Evolutionary conservation across 2,888 invertebrate species (phyloP), one percentile per base, ranked within the genome.

Genomic region (Idaea biselata): DNA sequence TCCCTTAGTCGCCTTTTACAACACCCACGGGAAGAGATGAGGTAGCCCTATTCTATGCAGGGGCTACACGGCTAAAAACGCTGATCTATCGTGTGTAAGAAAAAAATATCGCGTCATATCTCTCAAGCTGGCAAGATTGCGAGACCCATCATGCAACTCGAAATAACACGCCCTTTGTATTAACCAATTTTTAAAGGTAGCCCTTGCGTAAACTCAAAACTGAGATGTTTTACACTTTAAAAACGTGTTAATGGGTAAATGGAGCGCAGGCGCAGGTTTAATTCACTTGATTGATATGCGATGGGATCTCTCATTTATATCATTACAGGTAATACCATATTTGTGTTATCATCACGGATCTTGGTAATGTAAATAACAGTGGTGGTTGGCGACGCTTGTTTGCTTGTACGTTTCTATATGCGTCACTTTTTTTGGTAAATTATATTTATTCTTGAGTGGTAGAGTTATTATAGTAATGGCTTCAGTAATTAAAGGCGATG

Each of bases 181-280:
- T 73, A 56, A 71, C 70, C 71, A 77, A 74, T 83, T 83, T 79
- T 80, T 79, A 83, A 84, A 84, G 80, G 80, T 74, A 76, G 75
- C 62, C 63, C 65, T 87, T 87, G 74, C 82, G 86, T 71, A 88
- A 88, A 61, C 75, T 77, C 75, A 73, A 81, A 77, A 74, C 76
- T 74, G 80, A 82, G 83, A 84, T 83, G 84, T 83, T 86, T 84
- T 81, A 82, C 81, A 79, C 80, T 73, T 75, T 80, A 82, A 87
- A n/a, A 82, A 82, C 80, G 79, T 84, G 86, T 86, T 87, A 87
- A 87, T 83, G 77, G 84, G 86, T 84, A 86, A 85, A 78, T 86
- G 81, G 86, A 82, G 83, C 84, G 76, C 64, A 64, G 68, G 83
- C 84, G 76, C 64, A 64, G 68, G 66, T 75, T 79, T 86, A 86